phyloP scores from a whole-genome alignment of 53 echinoderm and acorn worm species.

The Echinarachnius parma region DNA sequence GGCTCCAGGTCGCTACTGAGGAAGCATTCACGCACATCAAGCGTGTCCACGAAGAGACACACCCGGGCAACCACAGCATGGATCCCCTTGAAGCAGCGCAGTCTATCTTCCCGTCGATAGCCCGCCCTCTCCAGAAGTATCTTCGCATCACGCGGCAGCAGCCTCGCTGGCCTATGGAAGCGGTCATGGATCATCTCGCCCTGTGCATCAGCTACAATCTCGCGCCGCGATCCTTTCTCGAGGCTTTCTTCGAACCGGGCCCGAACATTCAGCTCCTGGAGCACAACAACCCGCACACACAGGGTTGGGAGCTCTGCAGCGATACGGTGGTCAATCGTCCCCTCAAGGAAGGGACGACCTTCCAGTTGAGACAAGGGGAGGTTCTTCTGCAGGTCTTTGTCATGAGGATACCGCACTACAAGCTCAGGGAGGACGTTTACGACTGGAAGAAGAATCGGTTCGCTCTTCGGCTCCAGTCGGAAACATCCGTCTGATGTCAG shows the following conservation, averaged over 20 bases:
- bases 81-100: constrained; percentile 95
- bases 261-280: constrained; percentile 60
- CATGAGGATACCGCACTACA: constrained; percentile 89
- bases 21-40: constrained; percentile 98
- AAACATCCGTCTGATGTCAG: constrained; percentile 79
- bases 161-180: constrained; percentile 96
- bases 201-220: constrained; percentile 95
- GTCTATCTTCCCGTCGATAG: constrained; percentile 96
- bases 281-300: constrained; percentile 43
- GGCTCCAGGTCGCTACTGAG: constrained; percentile 79
- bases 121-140: constrained; percentile 94
- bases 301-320: constrained; percentile 91
- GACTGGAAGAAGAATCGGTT: constrained; percentile 93
- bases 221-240: constrained; percentile 80
- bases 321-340: constrained; percentile 82
- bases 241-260: constrained; percentile 88
- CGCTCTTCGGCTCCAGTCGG: constrained; percentile 84
- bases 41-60: constrained; percentile 85
- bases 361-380: constrained; percentile 79
- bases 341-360: constrained; percentile 82
- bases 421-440: constrained; percentile 88
- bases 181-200: constrained; percentile 87
- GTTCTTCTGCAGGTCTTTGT: constrained; percentile 83
- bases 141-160: constrained; percentile 95
- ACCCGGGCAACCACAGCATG: constrained; percentile 83